Percentiles rank a stretch among this genome's conserved stretches.
phyloP scores from a whole-genome alignment of 2,797 vertebrate species.

The Neomorphus geoffroyi region DNA sequence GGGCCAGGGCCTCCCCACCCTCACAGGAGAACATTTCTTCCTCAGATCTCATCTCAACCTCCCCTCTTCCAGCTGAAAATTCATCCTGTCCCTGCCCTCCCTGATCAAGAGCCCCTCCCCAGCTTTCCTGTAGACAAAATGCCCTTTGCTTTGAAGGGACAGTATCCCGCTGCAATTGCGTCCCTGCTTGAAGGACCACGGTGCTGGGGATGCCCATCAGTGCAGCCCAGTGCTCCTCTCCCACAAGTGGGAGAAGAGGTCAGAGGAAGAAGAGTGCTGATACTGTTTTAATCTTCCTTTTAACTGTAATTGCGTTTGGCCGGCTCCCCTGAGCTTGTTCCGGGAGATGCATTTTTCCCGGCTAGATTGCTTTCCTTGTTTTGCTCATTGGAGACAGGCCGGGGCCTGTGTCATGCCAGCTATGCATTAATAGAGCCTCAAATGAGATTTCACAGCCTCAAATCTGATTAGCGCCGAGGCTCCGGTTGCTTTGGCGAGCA shows the following conservation, averaged over 20 bases:
- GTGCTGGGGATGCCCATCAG: not conserved
- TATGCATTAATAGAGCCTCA: slow-evolving; percentile 72
- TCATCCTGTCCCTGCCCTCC: no score
- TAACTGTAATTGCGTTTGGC: slow-evolving; percentile 63
- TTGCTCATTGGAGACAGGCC: slow-evolving; percentile 61
- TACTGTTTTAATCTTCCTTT: slow-evolving; percentile 68
- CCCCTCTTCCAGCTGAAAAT: no score
- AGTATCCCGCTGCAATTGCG: not conserved
- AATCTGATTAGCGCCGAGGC: slow-evolving; percentile 71
- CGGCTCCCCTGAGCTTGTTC: slow-evolving; percentile 17
- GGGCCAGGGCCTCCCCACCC: no score
- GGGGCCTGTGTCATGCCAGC: slow-evolving; percentile 54
- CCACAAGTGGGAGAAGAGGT: not conserved
- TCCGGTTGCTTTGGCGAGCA: slow-evolving; percentile 36
- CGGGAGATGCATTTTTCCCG: slow-evolving; percentile 4
- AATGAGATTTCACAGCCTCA: slow-evolving; percentile 76
- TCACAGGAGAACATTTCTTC: no score
- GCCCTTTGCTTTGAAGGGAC: not conserved
- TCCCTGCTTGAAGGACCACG: not conserved
- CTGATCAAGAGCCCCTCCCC: no score
- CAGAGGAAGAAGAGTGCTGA: not conserved
- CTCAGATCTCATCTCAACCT: no score
- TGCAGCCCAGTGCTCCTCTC: not conserved
- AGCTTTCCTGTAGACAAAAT: no score
- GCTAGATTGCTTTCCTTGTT: slow-evolving; percentile 62